These are phyloP conservation scores for Musca vetustissima DNA, from an alignment of 1,140 invertebrate genomes.

Conservation along the genomic window DNA sequence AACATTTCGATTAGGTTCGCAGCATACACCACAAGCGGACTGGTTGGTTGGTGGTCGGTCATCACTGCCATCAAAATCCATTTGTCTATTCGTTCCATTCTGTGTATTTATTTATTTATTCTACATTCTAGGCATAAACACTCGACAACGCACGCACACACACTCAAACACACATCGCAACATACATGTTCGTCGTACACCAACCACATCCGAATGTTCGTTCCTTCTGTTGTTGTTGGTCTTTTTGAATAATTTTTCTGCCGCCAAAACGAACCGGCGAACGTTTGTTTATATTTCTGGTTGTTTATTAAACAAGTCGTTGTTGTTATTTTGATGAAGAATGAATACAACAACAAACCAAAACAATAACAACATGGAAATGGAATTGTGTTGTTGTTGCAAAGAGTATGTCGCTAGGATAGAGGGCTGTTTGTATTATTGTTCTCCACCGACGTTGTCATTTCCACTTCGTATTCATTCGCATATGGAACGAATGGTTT, in stretches of 20 bases:
- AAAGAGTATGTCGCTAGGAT: not conserved
- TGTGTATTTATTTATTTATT: not conserved
- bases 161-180: not conserved
- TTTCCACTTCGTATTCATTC: no score
- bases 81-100: not conserved
- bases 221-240: not conserved
- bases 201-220: not conserved
- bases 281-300: constrained; percentile 28
- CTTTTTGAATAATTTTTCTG: not conserved
- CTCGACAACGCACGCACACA: not conserved
- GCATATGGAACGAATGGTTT: no score
- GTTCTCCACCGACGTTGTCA: no score
- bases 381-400: not conserved
- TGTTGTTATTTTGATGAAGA: constrained; percentile 33
- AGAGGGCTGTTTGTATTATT: no score
- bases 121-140: not conserved
- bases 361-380: not conserved
- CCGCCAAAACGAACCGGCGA: constrained; percentile 12
- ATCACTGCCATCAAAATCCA: no score
- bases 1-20: constrained; percentile 54
- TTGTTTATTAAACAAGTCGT: constrained; percentile 14
- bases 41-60: not conserved
- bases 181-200: not conserved
- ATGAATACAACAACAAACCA: not conserved
- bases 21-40: constrained; percentile 33